Conservation (phyloP, 2,797 vertebrate genomes). For the Glossophaga mutica region DNA sequence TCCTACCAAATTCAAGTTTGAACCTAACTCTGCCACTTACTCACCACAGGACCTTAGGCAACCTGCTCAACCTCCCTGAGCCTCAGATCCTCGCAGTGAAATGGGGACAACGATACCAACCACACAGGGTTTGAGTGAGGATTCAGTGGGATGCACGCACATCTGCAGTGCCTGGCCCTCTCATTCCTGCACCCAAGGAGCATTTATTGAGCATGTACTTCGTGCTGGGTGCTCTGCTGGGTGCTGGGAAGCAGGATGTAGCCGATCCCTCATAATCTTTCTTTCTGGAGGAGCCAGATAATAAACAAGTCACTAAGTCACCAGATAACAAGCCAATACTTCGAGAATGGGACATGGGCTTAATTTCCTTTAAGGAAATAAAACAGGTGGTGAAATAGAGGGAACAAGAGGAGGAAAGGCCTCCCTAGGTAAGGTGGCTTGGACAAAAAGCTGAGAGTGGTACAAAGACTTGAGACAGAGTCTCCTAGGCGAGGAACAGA, state of each 20-base stretch:
- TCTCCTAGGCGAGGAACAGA: not conserved
- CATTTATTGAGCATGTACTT: rapidly evolving
- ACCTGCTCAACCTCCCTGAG: not conserved
- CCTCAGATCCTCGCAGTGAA: not conserved
- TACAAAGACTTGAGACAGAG: rapidly evolving
- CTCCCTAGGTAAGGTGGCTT: not conserved
- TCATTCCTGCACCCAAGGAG: rapidly evolving
- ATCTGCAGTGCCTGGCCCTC: not conserved
- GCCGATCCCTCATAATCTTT: not conserved
- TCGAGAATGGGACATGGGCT: not conserved
- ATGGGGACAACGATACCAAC: not conserved
- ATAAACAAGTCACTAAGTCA: not conserved
- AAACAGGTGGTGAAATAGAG: not conserved
- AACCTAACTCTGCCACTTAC: not conserved
- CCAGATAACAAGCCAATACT: not conserved
- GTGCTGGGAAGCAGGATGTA: not conserved
- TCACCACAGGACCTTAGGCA: not conserved
- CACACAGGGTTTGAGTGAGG: not conserved
- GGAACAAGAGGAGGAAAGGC: not conserved
- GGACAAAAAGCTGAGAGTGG: not conserved
- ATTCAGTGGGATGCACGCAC: rapidly evolving
- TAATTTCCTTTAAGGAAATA: not conserved
- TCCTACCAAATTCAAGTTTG: not conserved
- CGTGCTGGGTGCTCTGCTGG: not conserved
- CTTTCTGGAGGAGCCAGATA: not conserved